A percentile compares a stretch with the other conserved stretches of the same genome.
Evolutionary conservation across 2,888 invertebrate genomes (phyloP).

Genomic region (Rhagium mordax): DNA sequence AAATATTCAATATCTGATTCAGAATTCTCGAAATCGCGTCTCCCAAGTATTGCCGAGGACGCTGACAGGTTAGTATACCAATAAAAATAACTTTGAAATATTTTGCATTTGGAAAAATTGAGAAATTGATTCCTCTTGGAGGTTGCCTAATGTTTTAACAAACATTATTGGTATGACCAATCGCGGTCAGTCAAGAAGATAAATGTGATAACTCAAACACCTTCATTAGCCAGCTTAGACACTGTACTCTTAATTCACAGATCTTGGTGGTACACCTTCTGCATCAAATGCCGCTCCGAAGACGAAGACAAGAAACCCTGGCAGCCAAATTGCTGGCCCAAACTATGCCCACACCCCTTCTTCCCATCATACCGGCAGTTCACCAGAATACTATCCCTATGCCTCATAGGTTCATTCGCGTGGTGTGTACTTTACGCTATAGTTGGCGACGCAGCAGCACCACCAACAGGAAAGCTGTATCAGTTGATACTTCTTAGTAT

Average conservation of each 20-base stretch:
- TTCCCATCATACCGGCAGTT: slow-evolving; percentile 89
- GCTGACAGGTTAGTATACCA: slow-evolving; percentile 12
- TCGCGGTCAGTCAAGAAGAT: too few relatives aligned
- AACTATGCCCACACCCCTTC: slow-evolving; percentile 86
- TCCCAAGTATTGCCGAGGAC: slow-evolving; percentile 2
- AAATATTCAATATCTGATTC: slow-evolving; percentile 13
- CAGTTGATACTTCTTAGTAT: slow-evolving; percentile 82
- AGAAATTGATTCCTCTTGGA: too few relatives aligned
- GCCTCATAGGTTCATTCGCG: slow-evolving; percentile 80
- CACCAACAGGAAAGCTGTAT: slow-evolving; percentile 87
- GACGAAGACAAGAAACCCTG: slow-evolving; percentile 74
- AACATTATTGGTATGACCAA: too few relatives aligned
- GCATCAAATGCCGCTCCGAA: slow-evolving; percentile 83
- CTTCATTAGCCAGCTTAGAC: too few relatives aligned
- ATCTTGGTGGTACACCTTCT: slow-evolving; percentile 88
- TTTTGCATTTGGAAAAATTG: too few relatives aligned
- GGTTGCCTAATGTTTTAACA: too few relatives aligned
- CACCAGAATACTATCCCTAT: slow-evolving; percentile 81
- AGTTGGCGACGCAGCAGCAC: slow-evolving; percentile 83
- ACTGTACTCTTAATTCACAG: slow-evolving; percentile 66
- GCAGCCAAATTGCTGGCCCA: slow-evolving; percentile 87
- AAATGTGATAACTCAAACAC: too few relatives aligned
- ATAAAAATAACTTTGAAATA: background rate
- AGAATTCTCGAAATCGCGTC: background rate
- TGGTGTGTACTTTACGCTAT: slow-evolving; percentile 81